Base-by-base conservation (phyloP, 2,113 vertebrate genomes). In the Manacus vitellinus region DNA sequence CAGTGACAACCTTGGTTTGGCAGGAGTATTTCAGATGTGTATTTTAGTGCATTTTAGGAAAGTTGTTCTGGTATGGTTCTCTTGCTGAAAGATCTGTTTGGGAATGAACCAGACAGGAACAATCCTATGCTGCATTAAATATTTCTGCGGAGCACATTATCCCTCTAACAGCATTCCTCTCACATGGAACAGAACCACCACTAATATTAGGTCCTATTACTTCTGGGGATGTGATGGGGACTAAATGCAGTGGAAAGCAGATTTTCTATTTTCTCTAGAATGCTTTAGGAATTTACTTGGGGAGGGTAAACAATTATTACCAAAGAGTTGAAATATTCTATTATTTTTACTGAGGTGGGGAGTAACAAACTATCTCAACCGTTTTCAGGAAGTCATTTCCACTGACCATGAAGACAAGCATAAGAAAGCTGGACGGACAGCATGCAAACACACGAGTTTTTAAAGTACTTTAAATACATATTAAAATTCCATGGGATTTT, bases 11-110 rank as follows among this genome's bases (percentile, higher is more conserved):
- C 17, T 27, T 47, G 47, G 66, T 56, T 23, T 65, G 19, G 39
- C 35, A 82, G 25, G 9, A 37, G 4, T 0, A 1, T 20, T 89
- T 78, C 56, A 79, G 25, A 10, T 41, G 35, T 0, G 1, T n/a
- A 47, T 79, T 88, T 73, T 47, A 66, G 70, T 56, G 24, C 11
- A 52, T 54, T 80, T 85, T 14, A 55, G 43, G 58, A 76, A 66
- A 54, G 31, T 21, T 6, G 4, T 12, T 30, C 14, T 23, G 12
- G 25, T 33, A 56, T 27, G 44, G 65, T 52, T 44, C 10, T 77
- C 44, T 19, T 86, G 44, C 58, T 70, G 30, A 59, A 85, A 44
- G 49, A 81, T 41, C 30, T 82, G 6, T 27, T 85, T 77, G 41
- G 19, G 46, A 85, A 63, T 31, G 81, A 85, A 56, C 8, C 19